Base-by-base conservation (phyloP, 2,888 invertebrate genomes). In the Agonopterix alstromeriana region DNA sequence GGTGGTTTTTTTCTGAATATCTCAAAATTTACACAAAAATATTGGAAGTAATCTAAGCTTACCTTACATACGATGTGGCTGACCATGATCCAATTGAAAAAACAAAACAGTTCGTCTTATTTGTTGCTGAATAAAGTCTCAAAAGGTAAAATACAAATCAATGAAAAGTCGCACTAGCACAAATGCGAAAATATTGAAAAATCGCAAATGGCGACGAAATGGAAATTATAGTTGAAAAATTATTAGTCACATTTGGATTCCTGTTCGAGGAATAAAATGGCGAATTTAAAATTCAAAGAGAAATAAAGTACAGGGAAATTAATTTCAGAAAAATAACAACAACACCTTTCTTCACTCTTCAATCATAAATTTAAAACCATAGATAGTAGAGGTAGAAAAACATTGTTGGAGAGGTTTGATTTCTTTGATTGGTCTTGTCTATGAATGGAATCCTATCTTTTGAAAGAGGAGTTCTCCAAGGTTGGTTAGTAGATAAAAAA, bases 61-160 rank as follows among this genome's bases (percentile, higher is more conserved):
- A 67, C 68, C 68, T 65, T 55, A 51, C 43, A 52, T 54, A 58
- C 58, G 64, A 67, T 73, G 69, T 58, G 61, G 65, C 62, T 67
- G 66, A 68, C 58, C 76, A 78, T 78, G 67, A 56, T 61, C 51
- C 51, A 49, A 56, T 45, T 47, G 46, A 51, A 47, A 57, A 51
- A 51, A 50, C 46, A 54, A 50, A 53, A 36, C 43, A 43, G 47
- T 52, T 46, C 49, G 48, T 51, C 47, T 54, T 56, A 48, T 27
- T 27, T 27, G 27, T 27, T 27, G 27, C 5, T 27, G 27, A 27
- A 27, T 27, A 27, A 17, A 17, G 48, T 41, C 48, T 49, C 42
- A 47, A 35, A 45, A 51, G 47, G 49, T 48, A 43, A 49, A 51
- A 9, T 49, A 48, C 53, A 53, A 52, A 51, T 45, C 45, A 56